phyloP scores from a whole-genome alignment of 2,113 vertebrate genomes.

The Siniperca knerii region DNA sequence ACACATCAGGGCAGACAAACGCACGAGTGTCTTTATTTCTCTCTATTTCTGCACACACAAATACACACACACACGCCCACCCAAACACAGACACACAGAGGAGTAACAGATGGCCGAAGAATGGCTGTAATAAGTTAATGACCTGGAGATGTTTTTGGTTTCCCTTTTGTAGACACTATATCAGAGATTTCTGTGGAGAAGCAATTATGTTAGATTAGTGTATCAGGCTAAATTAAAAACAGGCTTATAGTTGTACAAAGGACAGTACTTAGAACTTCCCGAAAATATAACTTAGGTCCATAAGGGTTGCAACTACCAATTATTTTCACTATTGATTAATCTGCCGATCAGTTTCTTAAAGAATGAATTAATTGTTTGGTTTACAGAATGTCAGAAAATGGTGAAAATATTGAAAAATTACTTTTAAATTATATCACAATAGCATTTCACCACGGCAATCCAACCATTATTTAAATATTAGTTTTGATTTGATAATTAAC shows the following conservation, averaged over 20 bases:
- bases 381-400: neutral
- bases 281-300: neutral
- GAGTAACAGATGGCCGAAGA: neutral
- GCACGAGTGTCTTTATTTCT: neutral
- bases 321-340: neutral
- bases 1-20: neutral
- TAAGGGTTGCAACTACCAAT: neutral
- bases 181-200: neutral
- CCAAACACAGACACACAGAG: conserved; percentile 25
- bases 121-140: conserved; percentile 3
- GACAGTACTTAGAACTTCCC: neutral
- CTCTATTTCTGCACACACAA: neutral
- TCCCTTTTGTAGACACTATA: neutral
- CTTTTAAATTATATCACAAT: neutral
- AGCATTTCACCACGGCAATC: neutral
- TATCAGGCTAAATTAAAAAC: neutral
- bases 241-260: neutral
- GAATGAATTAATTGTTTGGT: too few relatives aligned
- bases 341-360: too few relatives aligned
- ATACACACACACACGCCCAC: neutral
- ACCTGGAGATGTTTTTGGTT: neutral
- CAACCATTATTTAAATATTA: neutral
- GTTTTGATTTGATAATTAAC: neutral
- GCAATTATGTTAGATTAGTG: neutral
- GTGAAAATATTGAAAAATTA: too few relatives aligned